phyloP scores from a whole-genome alignment of 2,113 vertebrate species.

The Apus apus region DNA sequence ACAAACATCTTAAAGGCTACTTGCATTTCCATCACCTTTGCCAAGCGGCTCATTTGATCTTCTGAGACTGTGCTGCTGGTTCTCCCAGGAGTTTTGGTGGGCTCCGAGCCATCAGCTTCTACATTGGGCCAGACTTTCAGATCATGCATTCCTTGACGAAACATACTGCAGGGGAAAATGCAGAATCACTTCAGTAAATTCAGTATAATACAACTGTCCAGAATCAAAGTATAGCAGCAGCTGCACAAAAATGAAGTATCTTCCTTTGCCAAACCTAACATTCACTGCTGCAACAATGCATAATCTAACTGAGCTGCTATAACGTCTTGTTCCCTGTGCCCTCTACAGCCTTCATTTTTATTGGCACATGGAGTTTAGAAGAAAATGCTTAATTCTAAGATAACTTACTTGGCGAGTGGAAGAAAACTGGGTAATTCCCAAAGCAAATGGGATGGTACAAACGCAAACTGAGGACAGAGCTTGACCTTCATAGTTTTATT shows the following conservation, averaged over 20 bases:
- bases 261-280: not conserved
- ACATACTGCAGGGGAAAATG: slow-evolving; percentile 83
- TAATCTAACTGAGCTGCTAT: not conserved
- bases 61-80: slow-evolving; percentile 92
- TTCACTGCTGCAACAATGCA: not conserved
- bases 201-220: slow-evolving; percentile 3
- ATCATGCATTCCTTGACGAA: slow-evolving; percentile 98
- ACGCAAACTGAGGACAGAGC: not conserved
- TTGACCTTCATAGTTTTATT: not conserved
- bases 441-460: not conserved
- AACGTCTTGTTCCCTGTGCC: not conserved
- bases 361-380: not conserved
- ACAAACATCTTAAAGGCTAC: not conserved
- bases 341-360: not conserved
- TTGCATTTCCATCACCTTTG: slow-evolving; percentile 84
- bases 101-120: slow-evolving; percentile 92
- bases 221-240: not conserved
- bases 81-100: slow-evolving; percentile 92
- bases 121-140: slow-evolving; percentile 98
- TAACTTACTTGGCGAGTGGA: not conserved
- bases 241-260: not conserved
- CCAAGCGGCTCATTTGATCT: slow-evolving; percentile 97
- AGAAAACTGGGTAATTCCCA: not conserved
- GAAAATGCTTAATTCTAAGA: not conserved
- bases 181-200: not conserved